Evolutionary conservation across 2,113 vertebrate species (phyloP), one percentile per base, ranked within the genome.

Genomic region (Tursiops truncatus): DNA sequence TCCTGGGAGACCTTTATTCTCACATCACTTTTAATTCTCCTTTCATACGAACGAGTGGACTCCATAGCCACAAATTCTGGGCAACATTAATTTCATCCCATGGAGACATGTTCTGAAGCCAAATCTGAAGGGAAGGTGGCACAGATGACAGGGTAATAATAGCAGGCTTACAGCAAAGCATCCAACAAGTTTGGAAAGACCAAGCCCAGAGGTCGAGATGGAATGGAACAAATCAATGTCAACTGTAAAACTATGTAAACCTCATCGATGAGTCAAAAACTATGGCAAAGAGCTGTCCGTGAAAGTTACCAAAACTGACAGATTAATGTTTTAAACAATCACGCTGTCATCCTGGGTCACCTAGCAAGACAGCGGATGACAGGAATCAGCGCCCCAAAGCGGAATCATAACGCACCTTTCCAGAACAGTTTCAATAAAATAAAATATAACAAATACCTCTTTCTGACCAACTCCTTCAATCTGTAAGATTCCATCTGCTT

Each of bases 91-190:
- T 83, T 80, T 87, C 80, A 96, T 97, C 89, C 53, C 77, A 81
- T 13, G n/a, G 84, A 93, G 71, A 82, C 91, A 76, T 0, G 28
- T 6, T 14, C 31, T 83, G 67, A 97, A 97, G 12, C 1, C 88
- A 98, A 77, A 56, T 94, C 77, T 96, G 95, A 98, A 96, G 96
- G 84, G 88, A 70, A 95, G 87, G 91, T 80, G 94, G 97, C 58
- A 74, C 95, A 97, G 91, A 96, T 97, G 92, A 97, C 97, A 97
- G 60, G 70, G 76, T 71, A 95, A 97, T 96, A 53, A 96, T 44
- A 76, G 94, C 92, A 97, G 97, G 93, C 97, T 96, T 95, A 92
- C 56, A 95, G 82, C 67, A 97, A 94, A 97, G 90, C 70, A 91
- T 79, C 60, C 81, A 41, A 87, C 87, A 92, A 83, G 96, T 94